Base-by-base conservation (phyloP, 2,888 invertebrate genomes). In the Cephus sareptanus region DNA sequence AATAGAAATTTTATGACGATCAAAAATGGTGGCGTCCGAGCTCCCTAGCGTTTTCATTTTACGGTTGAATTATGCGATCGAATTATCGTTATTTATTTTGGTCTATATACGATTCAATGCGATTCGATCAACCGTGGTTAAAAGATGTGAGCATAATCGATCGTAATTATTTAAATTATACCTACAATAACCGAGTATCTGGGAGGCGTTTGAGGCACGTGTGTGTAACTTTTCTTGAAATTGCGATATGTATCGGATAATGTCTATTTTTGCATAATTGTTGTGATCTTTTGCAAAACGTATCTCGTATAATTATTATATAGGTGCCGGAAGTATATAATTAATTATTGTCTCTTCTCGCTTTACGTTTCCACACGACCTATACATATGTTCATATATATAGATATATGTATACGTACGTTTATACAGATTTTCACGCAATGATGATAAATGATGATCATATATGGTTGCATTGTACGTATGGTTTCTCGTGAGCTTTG, bases 231-330 rank as follows among this genome's bases (percentile, higher is more conserved):
- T 70, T 75, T 70, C 68, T 56, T 35, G 75, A 75, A 35, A 76
- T 69, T 70, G 37, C 76, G 68, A 75, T 74, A 34, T 40, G 68
- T 74, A 69, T 70, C 40, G 81, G 79, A 80, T 85, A 91, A 92
- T 88, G 85, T 92, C 89, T 91, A 92, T 92, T 92, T 92, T 93
- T 93, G 92, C 92, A 92, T 93, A 86, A 92, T 90, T 90, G 92
- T 93, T 92, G 92, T 92, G 91, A 92, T 92, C 91, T 84, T 89
- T 87, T 88, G 86, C 85, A 87, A 89, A 86, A 86, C 83, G 83
- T 86, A 83, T 87, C 84, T 86, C 83, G 82, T 85, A 83, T 83
- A 81, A 86, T 87, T 86, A 83, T 85, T 83, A 83, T 83, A 79
- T 81, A 83, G 79, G 80, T 79, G 82, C 81, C 83, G 81, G 80